Evolutionary conservation across 2,797 vertebrate species (phyloP), one percentile per base, ranked within the genome.

Genomic region (Psittacula echo): DNA sequence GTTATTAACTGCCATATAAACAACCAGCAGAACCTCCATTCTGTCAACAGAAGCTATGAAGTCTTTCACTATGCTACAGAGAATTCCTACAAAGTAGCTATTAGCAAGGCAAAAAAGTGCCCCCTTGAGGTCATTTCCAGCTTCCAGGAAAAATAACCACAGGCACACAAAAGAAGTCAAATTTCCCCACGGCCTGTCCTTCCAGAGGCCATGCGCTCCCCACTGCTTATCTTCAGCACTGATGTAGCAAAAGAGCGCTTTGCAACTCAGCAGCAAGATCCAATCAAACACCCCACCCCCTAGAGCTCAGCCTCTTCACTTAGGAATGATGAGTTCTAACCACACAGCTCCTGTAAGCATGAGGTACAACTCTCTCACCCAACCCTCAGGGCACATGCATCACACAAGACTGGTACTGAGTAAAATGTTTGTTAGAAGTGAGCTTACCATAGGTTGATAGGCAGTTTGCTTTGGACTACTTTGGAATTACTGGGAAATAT

Each of bases 51-150:
- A 34, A 74, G 42, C 50, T 9, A 8, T 10, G 16, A 45, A 61
- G 64, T 39, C 41, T n/a, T 68, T 56, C 42, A 15, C 30, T 22
- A 4, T 5, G 1, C 44, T 27, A n/a, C 41, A 48, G 32, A 72
- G 66, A 73, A 71, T 19, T 47, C 45, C 47, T 78, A 9, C 18
- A 5, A 66, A 64, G 9, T 39, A 72, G n/a, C 37, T 23, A 19
- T 60, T 77, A 58, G 7, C 18, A 76, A 91, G 81, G 85, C 76
- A 92, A 64, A 19, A 58, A 89, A 66, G 77, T 89, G 94, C 91
- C 95, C 94, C 66, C 91, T 93, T 56, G 86, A 95, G 95, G 94
- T 45, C 15, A 41, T 37, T 83, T 50, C 17, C 45, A 88, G 41
- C n/a, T 71, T 73, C 44, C 29, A 41, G 39, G 48, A 66, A 94